Base-by-base conservation (phyloP, 2,113 vertebrate species). In the Gorilla gorilla region DNA sequence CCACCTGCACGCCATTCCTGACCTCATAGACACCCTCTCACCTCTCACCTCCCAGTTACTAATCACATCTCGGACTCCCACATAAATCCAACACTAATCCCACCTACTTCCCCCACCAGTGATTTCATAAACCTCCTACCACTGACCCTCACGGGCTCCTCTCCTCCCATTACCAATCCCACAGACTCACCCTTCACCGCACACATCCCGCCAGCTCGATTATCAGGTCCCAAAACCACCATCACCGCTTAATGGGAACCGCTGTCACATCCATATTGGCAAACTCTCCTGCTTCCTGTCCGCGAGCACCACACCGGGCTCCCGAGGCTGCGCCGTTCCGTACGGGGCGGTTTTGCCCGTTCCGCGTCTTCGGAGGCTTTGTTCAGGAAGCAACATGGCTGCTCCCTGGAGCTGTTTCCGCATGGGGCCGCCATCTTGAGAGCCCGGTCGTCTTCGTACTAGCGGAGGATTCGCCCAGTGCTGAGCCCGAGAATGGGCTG, bases 301-400 rank as follows among this genome's bases (percentile, higher is more conserved):
- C 5, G 17, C 3, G 55, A 68, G 80, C 20, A 2, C 12, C 20
- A 22, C 32, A 0, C 23, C 2, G 3, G 20, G 40, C 61, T 48
- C 38, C 27, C 0, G 16, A 52, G 81, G 40, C 70, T 25, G 89
- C 23, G 61, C 89, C 1, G 10, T 35, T 75, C 61, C 7, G 85
- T 88, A 70, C 75, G 0, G 27, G 32, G 73, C 25, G 30, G 35
- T 52, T 92, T 38, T 17, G 76, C 75, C 61, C 59, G 1, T 43
- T 83, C 38, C 3, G 68, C 50, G 12, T 6, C 23, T 38, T 48
- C n/a, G 0, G 17, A 1, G 9, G 92, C 96, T 97, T 97, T 96
- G 97, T 96, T 94, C 85, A 64, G 64, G 43, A 86, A 48, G 13
- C 45, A 96, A 78, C 3, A 96, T 97, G 97, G 92, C 94, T 8